phyloP scores from a whole-genome alignment of 2,888 invertebrate species.

The Rambutsinella grinnellia region DNA sequence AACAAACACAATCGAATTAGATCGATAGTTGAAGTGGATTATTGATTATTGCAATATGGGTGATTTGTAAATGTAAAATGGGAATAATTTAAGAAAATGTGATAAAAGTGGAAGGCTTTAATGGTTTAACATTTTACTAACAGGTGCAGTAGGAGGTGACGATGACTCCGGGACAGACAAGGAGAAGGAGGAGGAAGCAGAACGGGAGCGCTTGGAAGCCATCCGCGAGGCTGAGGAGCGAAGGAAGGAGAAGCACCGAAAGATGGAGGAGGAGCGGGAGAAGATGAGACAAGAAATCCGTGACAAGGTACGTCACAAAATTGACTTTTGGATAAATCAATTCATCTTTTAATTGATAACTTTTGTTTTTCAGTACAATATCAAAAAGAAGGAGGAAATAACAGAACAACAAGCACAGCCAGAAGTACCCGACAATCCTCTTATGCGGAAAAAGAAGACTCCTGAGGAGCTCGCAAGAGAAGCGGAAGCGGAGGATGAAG shows the following conservation, averaged over 20 bases:
- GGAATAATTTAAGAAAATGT: not conserved
- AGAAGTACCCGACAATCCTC: conserved; percentile 87
- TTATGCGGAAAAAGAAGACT: conserved; percentile 99
- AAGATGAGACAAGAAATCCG: conserved; percentile 99
- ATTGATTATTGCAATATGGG: too few species aligned
- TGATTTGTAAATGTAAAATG: not conserved
- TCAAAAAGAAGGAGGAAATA: conserved; percentile 97
- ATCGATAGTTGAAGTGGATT: too few species aligned
- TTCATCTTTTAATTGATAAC: not conserved
- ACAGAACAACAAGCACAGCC: conserved; percentile 73
- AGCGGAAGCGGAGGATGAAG: conserved; percentile 95
- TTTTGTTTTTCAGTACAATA: conserved; percentile 98
- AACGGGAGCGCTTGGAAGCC: conserved; percentile 97
- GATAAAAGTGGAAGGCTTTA: not conserved
- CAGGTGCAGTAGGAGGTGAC: conserved; percentile 84
- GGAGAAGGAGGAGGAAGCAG: conserved; percentile 98
- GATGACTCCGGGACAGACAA: conserved; percentile 87
- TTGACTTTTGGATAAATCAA: not conserved
- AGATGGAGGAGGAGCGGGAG: conserved; percentile 99
- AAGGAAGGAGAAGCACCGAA: conserved; percentile 99
- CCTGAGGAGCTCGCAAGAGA: conserved; percentile 98
- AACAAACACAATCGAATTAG: too few species aligned
- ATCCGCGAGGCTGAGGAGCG: conserved; percentile 98
- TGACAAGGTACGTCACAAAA: conserved; percentile 84
- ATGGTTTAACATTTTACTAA: conserved; percentile 3